A percentile compares a stretch with the other conserved stretches of the same genome.
These are phyloP conservation scores for Porites divaricata DNA, from an alignment of 92 coral and sea anemone species.

Conservation along the genomic window DNA sequence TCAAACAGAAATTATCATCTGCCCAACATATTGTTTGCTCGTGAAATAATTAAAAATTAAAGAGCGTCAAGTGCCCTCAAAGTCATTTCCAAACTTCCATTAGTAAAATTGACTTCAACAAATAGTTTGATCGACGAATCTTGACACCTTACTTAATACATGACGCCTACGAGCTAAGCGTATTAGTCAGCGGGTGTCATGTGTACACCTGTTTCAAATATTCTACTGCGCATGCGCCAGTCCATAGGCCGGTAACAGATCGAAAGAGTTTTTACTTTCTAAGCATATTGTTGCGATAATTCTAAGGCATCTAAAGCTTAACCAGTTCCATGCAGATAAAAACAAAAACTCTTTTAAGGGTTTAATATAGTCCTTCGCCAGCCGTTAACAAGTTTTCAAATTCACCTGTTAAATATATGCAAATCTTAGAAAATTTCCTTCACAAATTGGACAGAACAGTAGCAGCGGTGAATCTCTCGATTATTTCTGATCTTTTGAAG, in stretches of 20 bases:
- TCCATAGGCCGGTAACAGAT: not conserved
- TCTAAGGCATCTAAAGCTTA: not conserved
- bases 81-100: not conserved
- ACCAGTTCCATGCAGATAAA: not conserved
- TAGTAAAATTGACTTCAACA: not conserved
- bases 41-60: not conserved
- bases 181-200: not conserved
- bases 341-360: not conserved
- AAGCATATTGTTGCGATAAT: not conserved
- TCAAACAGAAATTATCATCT: not conserved
- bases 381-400: not conserved
- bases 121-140: not conserved
- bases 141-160: not conserved
- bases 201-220: not conserved
- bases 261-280: not conserved
- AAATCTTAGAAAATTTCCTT: not conserved
- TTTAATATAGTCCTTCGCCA: not conserved
- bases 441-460: not conserved
- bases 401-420: constrained; percentile 10
- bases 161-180: constrained; percentile 5
- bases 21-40: not conserved
- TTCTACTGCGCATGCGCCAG: not conserved
- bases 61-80: not conserved
- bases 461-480: too few relatives aligned
- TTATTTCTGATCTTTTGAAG: too few relatives aligned